These are phyloP conservation scores for Aleiodes alternator DNA, from an alignment of 2,888 invertebrate species.

Conservation along the genomic window DNA sequence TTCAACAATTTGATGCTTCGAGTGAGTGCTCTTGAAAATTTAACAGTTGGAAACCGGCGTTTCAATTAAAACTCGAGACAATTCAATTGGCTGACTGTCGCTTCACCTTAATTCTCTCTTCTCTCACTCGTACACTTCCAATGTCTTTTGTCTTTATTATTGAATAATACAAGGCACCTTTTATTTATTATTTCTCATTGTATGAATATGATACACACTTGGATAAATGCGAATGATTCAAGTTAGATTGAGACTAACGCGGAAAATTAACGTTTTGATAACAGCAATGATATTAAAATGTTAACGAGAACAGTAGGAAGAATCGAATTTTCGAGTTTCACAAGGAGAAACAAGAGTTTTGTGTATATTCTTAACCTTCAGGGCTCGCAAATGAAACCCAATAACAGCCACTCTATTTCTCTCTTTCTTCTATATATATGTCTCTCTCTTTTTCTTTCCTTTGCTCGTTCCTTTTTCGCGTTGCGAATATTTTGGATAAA, in stretches of 20 bases:
- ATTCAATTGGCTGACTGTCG: background rate
- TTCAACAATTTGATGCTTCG: background rate
- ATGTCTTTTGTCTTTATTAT: background rate
- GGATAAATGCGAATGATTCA: constrained; percentile 10
- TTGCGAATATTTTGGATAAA: no score
- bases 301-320: background rate
- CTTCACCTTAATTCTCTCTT: background rate
- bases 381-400: background rate
- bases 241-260: background rate
- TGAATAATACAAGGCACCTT: background rate
- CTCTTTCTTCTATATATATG: background rate
- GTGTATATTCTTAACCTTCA: background rate
- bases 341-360: background rate
- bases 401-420: background rate
- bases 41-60: background rate
- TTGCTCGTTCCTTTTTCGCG: no score
- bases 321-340: background rate
- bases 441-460: background rate
- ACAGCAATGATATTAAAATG: background rate
- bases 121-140: background rate
- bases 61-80: constrained; percentile 8
- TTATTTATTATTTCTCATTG: constrained; percentile 3
- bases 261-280: background rate
- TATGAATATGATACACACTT: background rate
- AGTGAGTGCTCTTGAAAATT: background rate